These are phyloP conservation scores for Bibio marci DNA, from an alignment of 2,888 invertebrate species.

Conservation along the genomic window DNA sequence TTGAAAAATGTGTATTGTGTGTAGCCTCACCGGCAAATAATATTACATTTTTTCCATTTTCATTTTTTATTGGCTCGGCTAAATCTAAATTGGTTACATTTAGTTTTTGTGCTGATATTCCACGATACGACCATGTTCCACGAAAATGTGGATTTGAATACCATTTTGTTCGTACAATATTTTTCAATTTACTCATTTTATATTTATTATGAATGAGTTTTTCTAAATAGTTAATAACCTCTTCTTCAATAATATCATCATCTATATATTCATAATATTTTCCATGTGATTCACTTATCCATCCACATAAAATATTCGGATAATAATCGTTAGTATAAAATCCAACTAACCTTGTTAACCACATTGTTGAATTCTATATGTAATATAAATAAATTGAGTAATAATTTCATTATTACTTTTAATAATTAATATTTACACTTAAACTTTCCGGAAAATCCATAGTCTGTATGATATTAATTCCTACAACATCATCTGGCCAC, in stretches of 20 bases:
- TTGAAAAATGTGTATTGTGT: slow-evolving; percentile 42
- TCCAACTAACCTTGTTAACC: slow-evolving; percentile 41
- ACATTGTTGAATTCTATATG: too few relatives aligned
- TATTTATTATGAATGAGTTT: too few relatives aligned
- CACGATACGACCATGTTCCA: slow-evolving; percentile 48
- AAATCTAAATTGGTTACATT: slow-evolving; percentile 35
- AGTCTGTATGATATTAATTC: too few relatives aligned
- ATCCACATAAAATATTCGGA: slow-evolving; percentile 44
- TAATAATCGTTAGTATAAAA: slow-evolving; percentile 47
- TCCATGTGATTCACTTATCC: slow-evolving; percentile 38
- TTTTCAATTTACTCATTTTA: too few relatives aligned
- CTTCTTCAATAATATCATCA: too few relatives aligned
- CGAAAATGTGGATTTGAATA: slow-evolving; percentile 37
- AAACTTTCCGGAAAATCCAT: too few relatives aligned
- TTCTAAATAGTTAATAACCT: background rate
- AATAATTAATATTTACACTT: too few relatives aligned
- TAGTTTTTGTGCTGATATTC: slow-evolving; percentile 35
- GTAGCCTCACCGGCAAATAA: slow-evolving; percentile 54
- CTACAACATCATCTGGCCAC: too few relatives aligned
- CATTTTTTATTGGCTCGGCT: slow-evolving; percentile 32
- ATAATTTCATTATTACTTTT: background rate
- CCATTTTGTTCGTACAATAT: slow-evolving; percentile 40
- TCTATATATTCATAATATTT: too few relatives aligned
- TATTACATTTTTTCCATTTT: slow-evolving; percentile 32
- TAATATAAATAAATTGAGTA: background rate